Evolutionary conservation across 2,888 invertebrate genomes (phyloP), one percentile per base, ranked within the genome.

Genomic region (Sphaeridia pumilis): DNA sequence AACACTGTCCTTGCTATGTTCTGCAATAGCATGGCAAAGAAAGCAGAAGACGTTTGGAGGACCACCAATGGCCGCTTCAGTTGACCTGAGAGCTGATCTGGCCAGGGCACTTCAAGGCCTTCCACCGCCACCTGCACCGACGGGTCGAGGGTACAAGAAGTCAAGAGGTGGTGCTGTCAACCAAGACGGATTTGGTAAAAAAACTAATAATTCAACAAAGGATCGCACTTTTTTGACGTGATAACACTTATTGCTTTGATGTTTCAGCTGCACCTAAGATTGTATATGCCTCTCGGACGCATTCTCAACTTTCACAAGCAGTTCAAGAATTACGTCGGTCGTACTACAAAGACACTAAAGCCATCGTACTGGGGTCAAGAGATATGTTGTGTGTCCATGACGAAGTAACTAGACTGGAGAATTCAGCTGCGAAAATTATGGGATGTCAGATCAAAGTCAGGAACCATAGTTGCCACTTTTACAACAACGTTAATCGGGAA

Each of bases 331-430:
- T 98, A 47, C 95, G 95, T 70, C 78, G 84, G 66, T 88, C 92
- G 0, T 78, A 82, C 26, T 97, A 95, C 67, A 82, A 77, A 58
- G 78, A 83, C 68, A 80, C 92, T 52, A 84, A 82, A 68, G 82
- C 87, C 0, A 79, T 86, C 43, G 83, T 94, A n/a, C 71, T 98
- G 22, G 98, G 94, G 0, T 97, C 97, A 0, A 78, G 98, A 66
- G 98, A 99, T 69, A 95, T 97, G 69, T 76, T 98, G 70, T 98
- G 98, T 70, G 86, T 98, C 57, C 86, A 98, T 74, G 87, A 90
- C 3, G 87, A 90, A 68, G 87, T 97, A 1, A 80, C 81, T 25
- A 82, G 81, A 61, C 87, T 92, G 70, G 75, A 78, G 35, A 87
- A 80, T 64, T 82, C 83, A 66, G 74, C 81, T 46, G 79, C 80